A percentile compares a stretch with the other conserved stretches of the same genome.
phyloP scores from a whole-genome alignment of 1,140 invertebrate species.

The Saxidomus purpurata region DNA sequence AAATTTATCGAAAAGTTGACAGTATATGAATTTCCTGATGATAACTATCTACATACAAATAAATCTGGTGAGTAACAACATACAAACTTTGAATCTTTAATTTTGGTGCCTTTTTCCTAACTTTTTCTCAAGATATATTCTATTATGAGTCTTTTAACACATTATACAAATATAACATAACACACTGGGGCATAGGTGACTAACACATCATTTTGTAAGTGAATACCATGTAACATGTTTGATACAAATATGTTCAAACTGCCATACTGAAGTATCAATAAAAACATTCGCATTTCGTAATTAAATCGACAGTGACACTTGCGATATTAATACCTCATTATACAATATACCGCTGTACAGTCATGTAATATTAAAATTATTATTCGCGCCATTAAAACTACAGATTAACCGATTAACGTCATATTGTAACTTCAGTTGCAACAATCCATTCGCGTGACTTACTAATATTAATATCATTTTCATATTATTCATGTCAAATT shows the following conservation, averaged over 20 bases:
- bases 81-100: too few species aligned
- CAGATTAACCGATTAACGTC: constrained; percentile 24
- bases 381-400: not conserved
- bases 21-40: too few species aligned
- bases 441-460: constrained; percentile 41
- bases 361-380: not conserved
- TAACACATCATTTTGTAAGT: not conserved
- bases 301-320: not conserved
- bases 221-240: not conserved
- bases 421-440: constrained; percentile 6
- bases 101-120: too few species aligned
- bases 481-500: constrained; percentile 70
- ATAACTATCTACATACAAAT: too few species aligned
- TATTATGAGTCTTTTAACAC: too few species aligned
- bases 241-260: not conserved
- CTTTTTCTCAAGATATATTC: too few species aligned
- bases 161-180: too few species aligned
- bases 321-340: constrained; percentile 7
- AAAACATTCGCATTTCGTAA: not conserved
- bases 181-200: not conserved
- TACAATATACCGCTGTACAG: not conserved
- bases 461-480: constrained; percentile 65
- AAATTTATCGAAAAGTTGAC: too few species aligned
- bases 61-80: too few species aligned
- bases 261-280: not conserved